A percentile compares a stretch with the other conserved stretches of the same genome.
Conservation (phyloP, 2,888 invertebrate genomes). For the Nesidiocoris tenuis region DNA sequence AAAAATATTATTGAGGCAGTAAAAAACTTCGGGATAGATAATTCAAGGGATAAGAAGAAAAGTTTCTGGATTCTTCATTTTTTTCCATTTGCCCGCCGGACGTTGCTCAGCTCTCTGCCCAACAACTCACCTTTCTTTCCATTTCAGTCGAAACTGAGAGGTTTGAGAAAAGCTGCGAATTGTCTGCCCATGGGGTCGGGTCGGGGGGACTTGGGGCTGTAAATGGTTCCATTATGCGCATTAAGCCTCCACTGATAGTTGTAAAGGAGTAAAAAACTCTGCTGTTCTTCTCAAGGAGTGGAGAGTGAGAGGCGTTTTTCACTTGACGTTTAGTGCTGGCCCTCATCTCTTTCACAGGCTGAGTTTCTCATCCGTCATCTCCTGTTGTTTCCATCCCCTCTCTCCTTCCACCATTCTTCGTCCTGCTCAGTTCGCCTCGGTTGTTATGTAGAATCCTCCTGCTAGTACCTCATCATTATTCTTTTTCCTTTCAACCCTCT, state of each 20-base stretch:
- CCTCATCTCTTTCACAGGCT: neutral
- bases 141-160: neutral
- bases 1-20: too few species aligned
- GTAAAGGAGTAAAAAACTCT: neutral
- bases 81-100: neutral
- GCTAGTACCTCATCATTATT: neutral
- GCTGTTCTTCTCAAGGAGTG: neutral
- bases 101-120: neutral
- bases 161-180: neutral
- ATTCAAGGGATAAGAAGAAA: neutral
- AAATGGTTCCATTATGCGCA: slow-evolving; percentile 38
- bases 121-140: neutral
- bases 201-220: slow-evolving; percentile 17
- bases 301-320: neutral
- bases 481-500: neutral
- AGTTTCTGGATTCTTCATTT: neutral
- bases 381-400: neutral
- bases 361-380: neutral
- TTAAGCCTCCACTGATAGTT: slow-evolving; percentile 10
- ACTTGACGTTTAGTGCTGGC: neutral
- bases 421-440: neutral
- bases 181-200: neutral
- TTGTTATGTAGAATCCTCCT: neutral
- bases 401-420: neutral
- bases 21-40: too few species aligned